These are phyloP conservation scores for Drosophila mayaguana DNA, from an alignment of 2,888 invertebrate species.

Conservation along the genomic window DNA sequence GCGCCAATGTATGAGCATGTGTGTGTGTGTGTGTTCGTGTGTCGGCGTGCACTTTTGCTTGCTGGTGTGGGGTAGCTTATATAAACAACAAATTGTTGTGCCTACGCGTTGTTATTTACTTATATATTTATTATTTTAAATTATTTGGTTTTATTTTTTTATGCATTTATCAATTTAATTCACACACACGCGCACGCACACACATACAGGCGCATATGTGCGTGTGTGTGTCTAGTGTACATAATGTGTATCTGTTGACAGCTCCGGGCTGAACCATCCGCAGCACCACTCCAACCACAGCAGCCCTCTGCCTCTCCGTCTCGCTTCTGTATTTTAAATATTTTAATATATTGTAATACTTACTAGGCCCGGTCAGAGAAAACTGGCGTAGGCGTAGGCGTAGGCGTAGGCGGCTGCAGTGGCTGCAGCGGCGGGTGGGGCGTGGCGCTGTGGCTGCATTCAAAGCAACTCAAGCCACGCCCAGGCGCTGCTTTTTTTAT, in stretches of 20 bases:
- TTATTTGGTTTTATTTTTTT: slow-evolving; percentile 53
- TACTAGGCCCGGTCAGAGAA: slow-evolving; percentile 39
- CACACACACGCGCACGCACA: slow-evolving; percentile 26
- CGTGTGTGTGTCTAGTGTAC: slow-evolving; percentile 21
- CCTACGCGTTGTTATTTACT: slow-evolving; percentile 64
- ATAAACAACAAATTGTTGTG: slow-evolving; percentile 74
- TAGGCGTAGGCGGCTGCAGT: too few species aligned
- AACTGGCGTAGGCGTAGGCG: too few species aligned
- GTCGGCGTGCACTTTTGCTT: neutral
- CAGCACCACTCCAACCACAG: neutral
- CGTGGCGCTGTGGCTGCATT: slow-evolving; percentile 23
- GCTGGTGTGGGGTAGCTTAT: slow-evolving; percentile 37
- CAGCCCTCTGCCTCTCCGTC: neutral
- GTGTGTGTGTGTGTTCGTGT: slow-evolving; percentile 7
- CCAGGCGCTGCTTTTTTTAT: slow-evolving; percentile 35
- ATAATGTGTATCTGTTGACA: slow-evolving; percentile 30
- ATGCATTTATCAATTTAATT: slow-evolving; percentile 62
- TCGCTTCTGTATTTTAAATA: slow-evolving; percentile 49
- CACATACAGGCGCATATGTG: slow-evolving; percentile 3
- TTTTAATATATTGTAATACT: slow-evolving; percentile 75
- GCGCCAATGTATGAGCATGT: slow-evolving; percentile 3
- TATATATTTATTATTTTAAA: slow-evolving; percentile 46
- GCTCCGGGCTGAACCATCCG: slow-evolving; percentile 16
- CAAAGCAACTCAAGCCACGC: slow-evolving; percentile 53
- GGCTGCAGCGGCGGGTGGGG: neutral